Percentiles rank a stretch among this genome's conserved stretches.
phyloP scores from a whole-genome alignment of 2,113 vertebrate species.

The Circaetus cinerascens region DNA sequence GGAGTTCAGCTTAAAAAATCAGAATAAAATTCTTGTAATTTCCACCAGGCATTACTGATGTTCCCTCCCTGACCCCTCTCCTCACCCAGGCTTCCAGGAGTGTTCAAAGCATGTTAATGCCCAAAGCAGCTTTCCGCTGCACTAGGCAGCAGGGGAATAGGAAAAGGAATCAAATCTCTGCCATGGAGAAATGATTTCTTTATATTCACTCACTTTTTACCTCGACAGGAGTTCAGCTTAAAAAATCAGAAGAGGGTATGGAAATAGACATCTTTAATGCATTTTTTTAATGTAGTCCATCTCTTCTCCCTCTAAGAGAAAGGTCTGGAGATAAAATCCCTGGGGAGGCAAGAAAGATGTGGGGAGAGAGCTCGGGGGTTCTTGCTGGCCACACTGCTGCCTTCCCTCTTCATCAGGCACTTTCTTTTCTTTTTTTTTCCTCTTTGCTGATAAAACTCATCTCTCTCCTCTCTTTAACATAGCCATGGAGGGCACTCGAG shows the following conservation, averaged over 20 bases:
- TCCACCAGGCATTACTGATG: not conserved
- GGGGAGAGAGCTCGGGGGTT: not conserved
- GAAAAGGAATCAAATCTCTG: not conserved
- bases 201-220: not conserved
- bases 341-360: not conserved
- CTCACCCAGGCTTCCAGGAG: not conserved
- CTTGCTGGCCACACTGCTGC: not conserved
- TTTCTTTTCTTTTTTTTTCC: not conserved
- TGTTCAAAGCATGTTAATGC: not conserved
- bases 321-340: not conserved
- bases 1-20: no score
- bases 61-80: not conserved
- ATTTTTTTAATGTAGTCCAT: not conserved
- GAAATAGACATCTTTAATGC: not conserved
- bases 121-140: not conserved
- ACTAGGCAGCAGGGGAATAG: not conserved
- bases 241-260: not conserved
- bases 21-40: not conserved
- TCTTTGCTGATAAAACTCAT: not conserved
- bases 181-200: not conserved
- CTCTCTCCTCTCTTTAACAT: not conserved
- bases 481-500: rapidly evolving
- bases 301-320: not conserved
- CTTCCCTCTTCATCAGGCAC: not conserved
- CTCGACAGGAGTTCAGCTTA: not conserved